phyloP scores from a whole-genome alignment of 2,113 vertebrate species.

The Thinocorus orbignyianus region DNA sequence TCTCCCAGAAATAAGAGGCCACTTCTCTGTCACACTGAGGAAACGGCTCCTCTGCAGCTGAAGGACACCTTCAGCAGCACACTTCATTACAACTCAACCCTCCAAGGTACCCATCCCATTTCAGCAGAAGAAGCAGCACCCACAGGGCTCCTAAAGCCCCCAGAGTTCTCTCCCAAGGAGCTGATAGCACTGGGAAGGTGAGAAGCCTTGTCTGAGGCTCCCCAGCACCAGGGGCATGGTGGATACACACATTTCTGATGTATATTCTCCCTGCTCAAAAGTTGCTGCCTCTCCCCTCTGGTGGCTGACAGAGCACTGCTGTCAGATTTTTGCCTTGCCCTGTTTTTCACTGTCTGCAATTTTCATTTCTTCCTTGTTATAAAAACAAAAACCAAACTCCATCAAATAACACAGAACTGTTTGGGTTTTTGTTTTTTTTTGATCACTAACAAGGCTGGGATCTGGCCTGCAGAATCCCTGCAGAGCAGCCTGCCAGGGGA shows the following conservation, averaged over 20 bases:
- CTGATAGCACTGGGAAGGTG: not conserved
- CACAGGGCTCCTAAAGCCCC: not conserved
- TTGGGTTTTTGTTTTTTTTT: not conserved
- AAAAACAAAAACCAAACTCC: not conserved
- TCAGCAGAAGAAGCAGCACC: not conserved
- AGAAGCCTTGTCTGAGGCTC: not conserved
- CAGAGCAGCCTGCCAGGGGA: not conserved
- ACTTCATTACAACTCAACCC: not conserved
- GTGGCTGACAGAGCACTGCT: not conserved
- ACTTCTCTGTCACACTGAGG: not conserved
- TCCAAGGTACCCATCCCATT: not conserved
- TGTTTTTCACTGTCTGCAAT: not conserved
- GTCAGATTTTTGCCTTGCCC: not conserved
- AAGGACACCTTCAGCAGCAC: not conserved
- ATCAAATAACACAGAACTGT: not conserved
- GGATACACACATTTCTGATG: not conserved
- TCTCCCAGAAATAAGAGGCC: not conserved
- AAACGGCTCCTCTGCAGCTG: not conserved
- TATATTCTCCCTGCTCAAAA: not conserved
- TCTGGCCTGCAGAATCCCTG: not conserved
- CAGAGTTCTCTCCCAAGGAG: not conserved
- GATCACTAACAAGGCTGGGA: not conserved
- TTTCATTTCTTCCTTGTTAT: constrained; percentile 18
- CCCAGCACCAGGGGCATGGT: not conserved
- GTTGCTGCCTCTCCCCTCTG: not conserved